A percentile compares a stretch with the other conserved stretches of the same genome.
Evolutionary conservation across 2,113 vertebrate species (phyloP).

Genomic region (Ictalurus furcatus): DNA sequence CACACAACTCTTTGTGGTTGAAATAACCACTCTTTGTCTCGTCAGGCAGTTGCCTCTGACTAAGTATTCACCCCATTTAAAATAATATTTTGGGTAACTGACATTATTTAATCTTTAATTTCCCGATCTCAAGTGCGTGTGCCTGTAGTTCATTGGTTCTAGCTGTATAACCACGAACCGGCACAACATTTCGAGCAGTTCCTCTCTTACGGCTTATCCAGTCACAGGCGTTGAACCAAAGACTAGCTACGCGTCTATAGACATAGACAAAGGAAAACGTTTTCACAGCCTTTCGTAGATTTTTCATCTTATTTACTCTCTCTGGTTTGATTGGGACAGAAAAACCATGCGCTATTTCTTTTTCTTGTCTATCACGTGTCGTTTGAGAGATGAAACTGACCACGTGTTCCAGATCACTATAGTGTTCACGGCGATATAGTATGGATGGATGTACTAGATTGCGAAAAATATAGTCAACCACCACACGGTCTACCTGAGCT

Average conservation of each 20-base stretch:
- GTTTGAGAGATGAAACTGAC: not conserved
- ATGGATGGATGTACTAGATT: too few species aligned
- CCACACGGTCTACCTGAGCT: not conserved
- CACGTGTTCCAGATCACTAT: not conserved
- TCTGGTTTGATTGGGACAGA: too few species aligned
- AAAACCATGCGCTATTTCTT: too few species aligned
- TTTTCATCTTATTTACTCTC: too few species aligned
- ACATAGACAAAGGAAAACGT: not conserved
- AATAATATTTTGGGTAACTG: not conserved
- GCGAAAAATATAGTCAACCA: too few species aligned
- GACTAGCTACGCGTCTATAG: not conserved
- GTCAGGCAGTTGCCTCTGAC: not conserved
- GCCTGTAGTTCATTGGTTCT: not conserved
- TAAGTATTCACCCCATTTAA: not conserved
- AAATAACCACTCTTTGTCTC: not conserved
- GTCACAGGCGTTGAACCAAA: too few species aligned
- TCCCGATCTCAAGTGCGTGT: not conserved
- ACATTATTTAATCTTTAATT: not conserved
- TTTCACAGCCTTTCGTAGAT: not conserved
- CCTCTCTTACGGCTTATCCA: too few species aligned
- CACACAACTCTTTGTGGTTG: not conserved
- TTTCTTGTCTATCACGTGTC: not conserved
- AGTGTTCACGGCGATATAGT: not conserved
- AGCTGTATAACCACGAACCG: too few species aligned
- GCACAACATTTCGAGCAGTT: too few species aligned